A percentile compares a stretch with the other conserved stretches of the same genome.
phyloP scores from a whole-genome alignment of 64 coral and sea anemone species.

The Actinia tenebrosa region DNA sequence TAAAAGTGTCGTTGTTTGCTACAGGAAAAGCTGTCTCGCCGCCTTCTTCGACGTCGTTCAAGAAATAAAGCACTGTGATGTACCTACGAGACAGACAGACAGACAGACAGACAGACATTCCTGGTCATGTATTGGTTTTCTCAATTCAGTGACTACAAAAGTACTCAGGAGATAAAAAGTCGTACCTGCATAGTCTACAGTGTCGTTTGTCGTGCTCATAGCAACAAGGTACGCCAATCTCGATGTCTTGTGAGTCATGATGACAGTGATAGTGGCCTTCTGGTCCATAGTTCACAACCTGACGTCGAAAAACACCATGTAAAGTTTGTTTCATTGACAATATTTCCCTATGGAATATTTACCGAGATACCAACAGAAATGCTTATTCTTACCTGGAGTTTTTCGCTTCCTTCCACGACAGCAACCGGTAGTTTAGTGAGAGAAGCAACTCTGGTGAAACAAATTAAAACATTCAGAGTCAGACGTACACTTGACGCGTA shows the following conservation, averaged over 20 bases:
- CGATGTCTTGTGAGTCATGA: constrained; percentile 75
- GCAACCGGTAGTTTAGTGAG: constrained; percentile 71
- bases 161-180: neutral
- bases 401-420: constrained; percentile 66
- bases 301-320: neutral
- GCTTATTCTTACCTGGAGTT: constrained; percentile 53
- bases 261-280: constrained; percentile 97
- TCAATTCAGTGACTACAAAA: neutral
- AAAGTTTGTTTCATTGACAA: neutral
- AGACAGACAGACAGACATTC: neutral
- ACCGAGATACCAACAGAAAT: neutral
- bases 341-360: neutral
- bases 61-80: constrained; percentile 36
- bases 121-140: too few relatives aligned
- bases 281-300: constrained; percentile 82
- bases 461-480: neutral
- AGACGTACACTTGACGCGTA: neutral
- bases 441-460: constrained; percentile 50
- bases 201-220: constrained; percentile 43
- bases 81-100: neutral
- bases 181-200: constrained; percentile 77
- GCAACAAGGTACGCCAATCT: constrained; percentile 61
- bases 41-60: constrained; percentile 30
- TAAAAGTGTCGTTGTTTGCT: constrained; percentile 36
- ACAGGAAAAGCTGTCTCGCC: constrained; percentile 47